Evolutionary conservation across 37 sponge, comb jelly and placozoan genomes (phyloP), one percentile per base, ranked within the genome.

Genomic region (Ephydatia muelleri): DNA sequence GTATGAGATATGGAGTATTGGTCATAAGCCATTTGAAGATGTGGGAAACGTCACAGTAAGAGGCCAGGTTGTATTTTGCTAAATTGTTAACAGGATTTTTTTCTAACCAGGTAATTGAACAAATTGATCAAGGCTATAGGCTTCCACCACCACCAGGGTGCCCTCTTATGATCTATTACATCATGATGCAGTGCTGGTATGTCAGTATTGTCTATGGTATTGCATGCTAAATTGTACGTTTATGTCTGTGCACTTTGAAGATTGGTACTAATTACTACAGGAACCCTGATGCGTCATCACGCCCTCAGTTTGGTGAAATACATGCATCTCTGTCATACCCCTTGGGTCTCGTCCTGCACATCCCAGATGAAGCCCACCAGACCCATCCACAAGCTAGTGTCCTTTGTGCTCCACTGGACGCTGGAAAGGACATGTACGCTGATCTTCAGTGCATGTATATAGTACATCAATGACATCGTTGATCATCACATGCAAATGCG

Each of bases 1-100:
- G 47, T 76, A 76, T 37, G 77, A 76, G 77, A 76, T 76, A 76
- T 76, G 77, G 77, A 76, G 77, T 38, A 16, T 76, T 39, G 77
- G 77, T 0, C 77, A 76, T 76, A 76, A 34, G 38, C 77, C 77
- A 37, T 76, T 76, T 76, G 77, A 76, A 37, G 72, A 71, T n/a
- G 72, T 71, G 23, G 11, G 21, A 16, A 23, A 65, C 21, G 21
- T 16, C 16, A 65, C 21, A 65, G 16, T 65, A 21, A 16, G 16
- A 21, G 21, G 67, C 16, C 67, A 36, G 69, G 19, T 23, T 6
- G n/a, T n/a, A n/a, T n/a, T n/a, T n/a, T n/a, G n/a, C n/a, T n/a
- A n/a, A n/a, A n/a, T n/a, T n/a, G 2, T 39, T 4, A 25, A 26
- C 43, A 32, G 79, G 86, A 26, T 38, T 35, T 86, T 21, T 71